phyloP scores from a whole-genome alignment of 2,888 invertebrate genomes.

The Cryptus viduatorius region DNA sequence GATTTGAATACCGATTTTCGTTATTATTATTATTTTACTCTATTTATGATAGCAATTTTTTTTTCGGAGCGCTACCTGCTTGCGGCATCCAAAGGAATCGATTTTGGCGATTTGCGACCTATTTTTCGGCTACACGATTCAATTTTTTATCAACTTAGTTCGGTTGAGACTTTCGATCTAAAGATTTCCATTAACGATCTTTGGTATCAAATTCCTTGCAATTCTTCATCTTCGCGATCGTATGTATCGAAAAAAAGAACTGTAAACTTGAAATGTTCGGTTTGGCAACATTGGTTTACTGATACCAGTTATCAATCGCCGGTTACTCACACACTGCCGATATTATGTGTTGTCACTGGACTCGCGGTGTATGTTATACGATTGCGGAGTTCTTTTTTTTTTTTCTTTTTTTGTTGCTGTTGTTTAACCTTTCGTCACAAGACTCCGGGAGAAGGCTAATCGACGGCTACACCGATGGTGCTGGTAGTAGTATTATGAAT shows the following conservation, averaged over 20 bases:
- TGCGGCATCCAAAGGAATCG: background rate
- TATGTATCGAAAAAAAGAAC: background rate
- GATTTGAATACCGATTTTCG: background rate
- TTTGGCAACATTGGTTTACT: slow-evolving; percentile 75
- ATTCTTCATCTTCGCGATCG: background rate
- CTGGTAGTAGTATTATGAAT: slow-evolving; percentile 66
- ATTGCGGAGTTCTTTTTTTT: no score
- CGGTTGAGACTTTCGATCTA: slow-evolving; percentile 29
- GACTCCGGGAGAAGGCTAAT: slow-evolving; percentile 27
- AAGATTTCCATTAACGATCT: slow-evolving; percentile 74
- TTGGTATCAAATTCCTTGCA: slow-evolving; percentile 69
- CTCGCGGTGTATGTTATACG: no score
- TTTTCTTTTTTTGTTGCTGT: no score
- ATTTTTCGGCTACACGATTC: background rate
- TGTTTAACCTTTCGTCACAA: background rate
- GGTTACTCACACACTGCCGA: slow-evolving; percentile 70
- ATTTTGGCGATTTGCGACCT: background rate
- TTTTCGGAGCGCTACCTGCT: background rate
- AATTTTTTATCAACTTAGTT: background rate
- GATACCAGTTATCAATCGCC: slow-evolving; percentile 76
- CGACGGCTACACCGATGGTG: slow-evolving; percentile 28
- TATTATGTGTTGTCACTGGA: slow-evolving; percentile 59
- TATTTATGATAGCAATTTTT: background rate
- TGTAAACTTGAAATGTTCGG: slow-evolving; percentile 43
- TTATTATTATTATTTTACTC: background rate